A percentile compares a stretch with the other conserved stretches of the same genome.
These are phyloP conservation scores for Sipha maydis DNA, from an alignment of 2,888 invertebrate genomes.

Conservation along the genomic window DNA sequence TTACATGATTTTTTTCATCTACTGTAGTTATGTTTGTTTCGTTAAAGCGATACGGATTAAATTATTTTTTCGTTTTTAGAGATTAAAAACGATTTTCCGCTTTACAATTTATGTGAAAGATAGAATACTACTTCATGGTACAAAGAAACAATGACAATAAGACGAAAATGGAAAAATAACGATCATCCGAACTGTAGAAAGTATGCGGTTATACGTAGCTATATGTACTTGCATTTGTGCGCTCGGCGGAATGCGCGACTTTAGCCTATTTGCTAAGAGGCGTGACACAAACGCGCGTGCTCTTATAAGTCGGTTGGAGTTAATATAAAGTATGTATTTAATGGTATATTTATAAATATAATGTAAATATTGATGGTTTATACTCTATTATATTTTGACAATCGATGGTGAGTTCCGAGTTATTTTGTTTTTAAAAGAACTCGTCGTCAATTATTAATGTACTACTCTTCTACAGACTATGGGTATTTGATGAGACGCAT, in stretches of 20 bases:
- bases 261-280: constrained; percentile 61
- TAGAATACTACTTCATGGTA: not conserved
- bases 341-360: not conserved
- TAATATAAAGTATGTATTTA: constrained; percentile 21
- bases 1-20: not conserved
- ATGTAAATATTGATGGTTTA: not conserved
- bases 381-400: not conserved
- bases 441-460: too few species aligned
- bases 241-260: constrained; percentile 54
- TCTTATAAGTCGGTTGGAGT: constrained; percentile 44
- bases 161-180: constrained; percentile 42
- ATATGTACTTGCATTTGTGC: not conserved
- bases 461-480: too few species aligned
- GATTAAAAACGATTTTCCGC: constrained; percentile 50
- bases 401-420: not conserved
- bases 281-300: constrained; percentile 50
- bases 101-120: not conserved
- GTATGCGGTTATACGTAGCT: not conserved
- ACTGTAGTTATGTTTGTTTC: not conserved
- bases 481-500: too few species aligned
- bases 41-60: not conserved
- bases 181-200: constrained; percentile 52
- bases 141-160: constrained; percentile 46
- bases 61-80: not conserved
- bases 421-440: too few species aligned